Conservation (phyloP, 1,140 invertebrate genomes). For the Drosophila bifasciata region DNA sequence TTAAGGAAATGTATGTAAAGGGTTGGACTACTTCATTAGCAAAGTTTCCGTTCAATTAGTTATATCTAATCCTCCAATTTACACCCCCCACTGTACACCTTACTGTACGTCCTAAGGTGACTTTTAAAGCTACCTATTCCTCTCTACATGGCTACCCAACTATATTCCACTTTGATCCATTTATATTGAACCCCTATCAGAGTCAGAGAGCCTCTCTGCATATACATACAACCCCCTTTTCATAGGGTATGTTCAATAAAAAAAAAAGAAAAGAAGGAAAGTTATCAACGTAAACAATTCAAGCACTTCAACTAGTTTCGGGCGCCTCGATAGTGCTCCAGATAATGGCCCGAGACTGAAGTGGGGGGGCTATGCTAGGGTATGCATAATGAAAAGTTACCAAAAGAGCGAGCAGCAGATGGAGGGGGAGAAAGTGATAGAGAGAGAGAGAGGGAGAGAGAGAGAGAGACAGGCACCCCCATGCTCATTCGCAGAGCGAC, state of each 20-base stretch:
- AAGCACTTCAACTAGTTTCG: constrained; percentile 75
- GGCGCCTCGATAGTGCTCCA: constrained; percentile 76
- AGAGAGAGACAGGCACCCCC: constrained; percentile 10
- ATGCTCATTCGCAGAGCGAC: constrained; percentile 61
- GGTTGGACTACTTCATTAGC: background rate
- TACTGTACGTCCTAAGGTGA: too few relatives aligned
- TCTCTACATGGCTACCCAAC: too few relatives aligned
- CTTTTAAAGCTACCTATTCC: too few relatives aligned
- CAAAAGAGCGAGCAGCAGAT: constrained; percentile 13
- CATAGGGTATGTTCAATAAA: constrained; percentile 33
- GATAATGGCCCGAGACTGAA: constrained; percentile 51
- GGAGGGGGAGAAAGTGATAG: background rate
- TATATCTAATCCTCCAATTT: too few relatives aligned
- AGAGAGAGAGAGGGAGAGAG: background rate
- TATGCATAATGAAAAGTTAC: constrained; percentile 73
- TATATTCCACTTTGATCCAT: too few relatives aligned
- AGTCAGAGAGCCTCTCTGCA: background rate
- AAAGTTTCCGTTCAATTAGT: background rate
- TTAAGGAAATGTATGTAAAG: too few relatives aligned
- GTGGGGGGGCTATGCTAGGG: background rate
- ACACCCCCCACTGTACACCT: too few relatives aligned
- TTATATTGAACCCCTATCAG: background rate
- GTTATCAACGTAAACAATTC: constrained; percentile 80
- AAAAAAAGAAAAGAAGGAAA: constrained; percentile 38
- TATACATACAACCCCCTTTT: background rate